phyloP scores from a whole-genome alignment of 2,113 vertebrate species.

The Apeltes quadracus region DNA sequence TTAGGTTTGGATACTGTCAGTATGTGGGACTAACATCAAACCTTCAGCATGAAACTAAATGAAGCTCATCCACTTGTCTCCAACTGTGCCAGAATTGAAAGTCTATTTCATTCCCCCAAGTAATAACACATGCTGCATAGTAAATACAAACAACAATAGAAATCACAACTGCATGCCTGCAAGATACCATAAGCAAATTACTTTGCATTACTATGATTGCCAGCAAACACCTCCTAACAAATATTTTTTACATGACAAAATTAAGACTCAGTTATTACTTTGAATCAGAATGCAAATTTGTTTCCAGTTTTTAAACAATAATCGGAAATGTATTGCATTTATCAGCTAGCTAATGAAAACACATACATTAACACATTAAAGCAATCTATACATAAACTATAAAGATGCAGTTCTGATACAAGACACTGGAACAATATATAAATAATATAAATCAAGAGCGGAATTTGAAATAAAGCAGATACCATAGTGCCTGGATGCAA shows the following conservation, averaged over 20 bases:
- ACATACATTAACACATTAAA: neutral
- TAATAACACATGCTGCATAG: neutral
- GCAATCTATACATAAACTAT: neutral
- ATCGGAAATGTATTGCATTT: neutral
- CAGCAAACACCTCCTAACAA: neutral
- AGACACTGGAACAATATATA: neutral
- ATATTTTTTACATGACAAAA: neutral
- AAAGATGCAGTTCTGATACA: neutral
- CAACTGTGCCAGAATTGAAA: neutral
- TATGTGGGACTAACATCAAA: constrained; percentile 4
- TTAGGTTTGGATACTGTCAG: constrained; percentile 1
- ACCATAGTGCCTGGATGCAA: neutral
- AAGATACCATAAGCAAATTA: constrained; percentile 1
- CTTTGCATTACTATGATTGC: too few species aligned
- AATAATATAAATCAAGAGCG: neutral
- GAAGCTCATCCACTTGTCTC: neutral
- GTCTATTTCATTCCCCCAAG: constrained; percentile 1
- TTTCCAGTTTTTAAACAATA: neutral
- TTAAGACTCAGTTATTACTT: neutral
- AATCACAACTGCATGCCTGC: neutral
- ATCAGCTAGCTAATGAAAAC: neutral
- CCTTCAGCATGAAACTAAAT: neutral
- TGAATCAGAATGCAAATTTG: neutral
- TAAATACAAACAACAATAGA: neutral
- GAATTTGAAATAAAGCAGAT: neutral